Evolutionary conservation across 2,113 vertebrate genomes (phyloP), one percentile per base, ranked within the genome.

Genomic region (Tautogolabrus adspersus): DNA sequence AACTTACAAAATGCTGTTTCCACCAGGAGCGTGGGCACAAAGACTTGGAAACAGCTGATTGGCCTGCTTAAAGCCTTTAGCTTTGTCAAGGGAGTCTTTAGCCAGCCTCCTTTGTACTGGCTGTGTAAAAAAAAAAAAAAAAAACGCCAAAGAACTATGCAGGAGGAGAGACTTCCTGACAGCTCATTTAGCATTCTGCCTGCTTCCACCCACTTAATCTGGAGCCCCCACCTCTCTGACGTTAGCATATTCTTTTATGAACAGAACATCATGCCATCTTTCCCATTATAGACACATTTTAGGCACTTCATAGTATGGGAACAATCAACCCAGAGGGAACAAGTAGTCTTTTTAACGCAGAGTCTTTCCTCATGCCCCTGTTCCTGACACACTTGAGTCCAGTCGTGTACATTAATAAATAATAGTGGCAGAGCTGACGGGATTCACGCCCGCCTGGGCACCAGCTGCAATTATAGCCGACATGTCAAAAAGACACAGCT

Each of bases 101-200:
- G 80, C 60, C 55, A 55, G 59, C 15, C 63, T 54, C 72, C 38
- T 86, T 84, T 84, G 68, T 72, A 58, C 46, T 69, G 67, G 12
- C 52, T 75, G 66, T 46, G 68, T 66, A 64, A 73, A 86, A 81
- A 79, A 82, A 52, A 47, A 72, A 63, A 62, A 71, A 86, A 81
- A 79, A 82, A 52, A 47, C 69, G 52, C 78, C 56, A 72, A 54
- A 84, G 71, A 84, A 83, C 74, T 66, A 82, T 40, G 75, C 75
- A 55, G 81, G 49, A 75, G 77, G 55, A 80, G 30, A 81, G 78
- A 82, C 78, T 78, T 86, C 75, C 84, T 79, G 89, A 91, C 88
- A 81, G 86, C 88, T 92, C 86, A 83, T 89, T 91, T 80, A 82
- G 84, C 87, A 90, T 89, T 85, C 88, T 84, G 79, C 51, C 68